Base-by-base conservation (phyloP, 2,113 vertebrate genomes). In the Corapipo altera region DNA sequence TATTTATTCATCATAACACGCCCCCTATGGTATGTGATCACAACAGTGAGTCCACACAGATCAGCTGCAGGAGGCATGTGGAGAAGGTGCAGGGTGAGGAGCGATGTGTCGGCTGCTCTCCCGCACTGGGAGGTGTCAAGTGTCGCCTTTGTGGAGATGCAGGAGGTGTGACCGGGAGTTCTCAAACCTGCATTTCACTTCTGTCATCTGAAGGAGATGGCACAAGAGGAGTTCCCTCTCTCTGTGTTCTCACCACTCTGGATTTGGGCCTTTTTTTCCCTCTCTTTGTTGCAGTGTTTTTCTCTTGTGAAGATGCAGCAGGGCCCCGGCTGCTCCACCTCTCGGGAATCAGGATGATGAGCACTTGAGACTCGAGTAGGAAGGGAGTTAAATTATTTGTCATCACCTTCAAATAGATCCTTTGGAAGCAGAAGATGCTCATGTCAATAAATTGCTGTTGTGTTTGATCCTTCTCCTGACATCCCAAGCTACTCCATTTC, bases 341-440 rank as follows among this genome's bases (percentile, higher is more conserved):
- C 88, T 66, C 74, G 57, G 79, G 82, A 90, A 93, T 77, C 79
- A 20, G 8, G 18, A 59, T 81, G 92, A 96, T 57, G 88, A 86
- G 92, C 92, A 87, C 90, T 95, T 23, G 72, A 97, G 88, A 62
- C 79, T 93, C 15, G 30, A 88, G 85, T 43, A 55, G 91, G 79
- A 94, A 83, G 79, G 23, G 67, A 87, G 88, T 84, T 93, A 91
- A 94, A 93, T 85, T 90, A 54, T 90, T 82, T 96, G 83, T 93
- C 93, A 81, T 48, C 90, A 65, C 83, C 92, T 93, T 91, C 90
- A 86, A 74, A 92, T 1, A 72, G 72, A 74, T 86, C 85, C 89
- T 91, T 75, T 37, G 61, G 85, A 94, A 86, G 83, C 73, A 55
- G 41, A 84, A 88, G 77, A 65, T 8, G 73, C 79, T 93, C 21